A percentile compares a stretch with the other conserved stretches of the same genome.
phyloP scores from a whole-genome alignment of 2,113 vertebrate genomes.

The Oriolus oriolus region DNA sequence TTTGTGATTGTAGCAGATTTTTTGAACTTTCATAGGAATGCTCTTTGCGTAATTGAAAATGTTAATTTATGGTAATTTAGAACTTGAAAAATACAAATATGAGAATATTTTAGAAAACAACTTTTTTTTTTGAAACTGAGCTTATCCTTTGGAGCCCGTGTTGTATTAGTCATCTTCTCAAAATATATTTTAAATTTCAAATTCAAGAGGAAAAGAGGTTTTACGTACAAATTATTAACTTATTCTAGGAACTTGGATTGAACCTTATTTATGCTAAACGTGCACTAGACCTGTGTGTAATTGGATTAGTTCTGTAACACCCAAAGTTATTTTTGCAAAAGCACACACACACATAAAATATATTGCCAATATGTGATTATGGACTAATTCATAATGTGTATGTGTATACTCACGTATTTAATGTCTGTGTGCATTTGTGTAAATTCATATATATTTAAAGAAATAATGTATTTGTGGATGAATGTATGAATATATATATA shows the following conservation, averaged over 20 bases:
- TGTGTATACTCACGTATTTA: background rate
- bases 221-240: background rate
- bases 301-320: background rate
- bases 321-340: background rate
- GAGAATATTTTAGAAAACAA: background rate
- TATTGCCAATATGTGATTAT: background rate
- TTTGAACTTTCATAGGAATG: background rate
- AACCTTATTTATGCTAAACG: background rate
- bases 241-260: background rate
- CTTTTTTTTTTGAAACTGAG: background rate
- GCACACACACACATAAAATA: rapidly evolving
- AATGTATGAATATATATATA: background rate
- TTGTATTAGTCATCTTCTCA: background rate
- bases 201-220: background rate
- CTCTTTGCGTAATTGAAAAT: background rate
- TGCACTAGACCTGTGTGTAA: background rate
- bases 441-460: background rate
- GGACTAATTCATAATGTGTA: background rate
- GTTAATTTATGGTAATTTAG: background rate
- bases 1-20: background rate
- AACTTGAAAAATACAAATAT: background rate
- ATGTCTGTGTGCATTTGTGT: background rate
- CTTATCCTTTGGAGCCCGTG: background rate
- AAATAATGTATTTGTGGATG: background rate
- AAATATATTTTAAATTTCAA: background rate